Evolutionary conservation across 2,113 vertebrate species (phyloP).

Genomic region (Antechinus flavipes): DNA sequence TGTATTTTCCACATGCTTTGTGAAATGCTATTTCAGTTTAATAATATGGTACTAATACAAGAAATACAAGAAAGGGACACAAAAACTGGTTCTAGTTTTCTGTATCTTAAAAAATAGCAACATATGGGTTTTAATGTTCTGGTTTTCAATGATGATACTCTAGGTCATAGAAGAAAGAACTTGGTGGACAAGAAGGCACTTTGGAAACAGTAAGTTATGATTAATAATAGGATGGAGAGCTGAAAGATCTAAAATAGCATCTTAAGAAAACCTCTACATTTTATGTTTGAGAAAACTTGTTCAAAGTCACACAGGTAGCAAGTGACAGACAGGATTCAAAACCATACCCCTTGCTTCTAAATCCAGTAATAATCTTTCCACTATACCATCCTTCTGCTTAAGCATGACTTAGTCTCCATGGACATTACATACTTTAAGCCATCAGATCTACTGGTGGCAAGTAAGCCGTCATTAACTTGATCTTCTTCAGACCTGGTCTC

Average conservation of each 20-base stretch:
- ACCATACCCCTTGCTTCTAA: not conserved
- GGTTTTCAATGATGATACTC: not conserved
- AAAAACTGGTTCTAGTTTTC: not conserved
- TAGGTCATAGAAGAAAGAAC: not conserved
- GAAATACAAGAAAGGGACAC: too few species aligned
- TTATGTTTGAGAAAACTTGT: not conserved
- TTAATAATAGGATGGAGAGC: not conserved
- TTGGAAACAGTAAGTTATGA: not conserved
- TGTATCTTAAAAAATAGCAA: not conserved
- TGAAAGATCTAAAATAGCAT: not conserved
- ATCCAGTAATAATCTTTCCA: too few species aligned
- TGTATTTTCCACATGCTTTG: not conserved
- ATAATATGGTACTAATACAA: not conserved
- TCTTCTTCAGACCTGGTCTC: not conserved
- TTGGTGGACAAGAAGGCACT: not conserved
- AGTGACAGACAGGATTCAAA: not conserved
- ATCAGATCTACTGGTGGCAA: accelerated
- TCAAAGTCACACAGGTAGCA: not conserved
- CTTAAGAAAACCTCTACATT: not conserved
- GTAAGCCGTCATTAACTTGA: not conserved
- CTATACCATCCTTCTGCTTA: too few species aligned
- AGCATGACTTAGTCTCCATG: too few species aligned
- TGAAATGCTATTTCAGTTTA: not conserved
- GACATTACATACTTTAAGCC: not conserved
- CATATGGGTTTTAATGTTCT: not conserved